These are phyloP conservation scores for Lamellibrachia columna DNA, from an alignment of 2,888 invertebrate species.

Conservation along the genomic window DNA sequence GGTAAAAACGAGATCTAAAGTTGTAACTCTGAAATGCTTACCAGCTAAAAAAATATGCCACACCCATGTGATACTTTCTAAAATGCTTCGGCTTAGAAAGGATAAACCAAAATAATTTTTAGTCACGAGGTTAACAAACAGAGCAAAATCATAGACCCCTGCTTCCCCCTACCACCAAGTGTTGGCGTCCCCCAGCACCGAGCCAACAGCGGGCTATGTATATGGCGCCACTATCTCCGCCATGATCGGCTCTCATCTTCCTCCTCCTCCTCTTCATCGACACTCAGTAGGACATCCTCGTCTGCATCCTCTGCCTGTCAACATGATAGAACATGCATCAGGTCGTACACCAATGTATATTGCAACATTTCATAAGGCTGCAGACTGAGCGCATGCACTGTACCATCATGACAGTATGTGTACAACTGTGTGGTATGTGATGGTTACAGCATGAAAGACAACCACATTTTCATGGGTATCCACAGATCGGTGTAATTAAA, in stretches of 20 bases:
- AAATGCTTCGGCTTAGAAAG: neutral
- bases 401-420: too few species aligned
- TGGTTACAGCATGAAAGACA: too few species aligned
- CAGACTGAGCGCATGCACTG: too few species aligned
- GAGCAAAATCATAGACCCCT: neutral
- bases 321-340: neutral
- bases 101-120: neutral
- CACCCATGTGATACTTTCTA: neutral
- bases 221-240: slow-evolving; percentile 72
- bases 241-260: slow-evolving; percentile 87
- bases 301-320: slow-evolving; percentile 50
- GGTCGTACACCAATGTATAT: neutral
- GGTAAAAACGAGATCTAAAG: neutral
- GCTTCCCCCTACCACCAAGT: neutral
- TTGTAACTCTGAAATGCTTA: neutral
- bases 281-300: slow-evolving; percentile 79
- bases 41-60: neutral
- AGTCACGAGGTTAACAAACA: neutral
- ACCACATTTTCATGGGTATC: too few species aligned
- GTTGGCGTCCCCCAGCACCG: neutral
- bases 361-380: too few species aligned
- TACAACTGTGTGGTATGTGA: too few species aligned
- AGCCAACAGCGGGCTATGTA: neutral
- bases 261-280: slow-evolving; percentile 88
- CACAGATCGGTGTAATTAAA: too few species aligned